Evolutionary conservation across 2,113 vertebrate genomes (phyloP).

Genomic region (Riparia riparia): DNA sequence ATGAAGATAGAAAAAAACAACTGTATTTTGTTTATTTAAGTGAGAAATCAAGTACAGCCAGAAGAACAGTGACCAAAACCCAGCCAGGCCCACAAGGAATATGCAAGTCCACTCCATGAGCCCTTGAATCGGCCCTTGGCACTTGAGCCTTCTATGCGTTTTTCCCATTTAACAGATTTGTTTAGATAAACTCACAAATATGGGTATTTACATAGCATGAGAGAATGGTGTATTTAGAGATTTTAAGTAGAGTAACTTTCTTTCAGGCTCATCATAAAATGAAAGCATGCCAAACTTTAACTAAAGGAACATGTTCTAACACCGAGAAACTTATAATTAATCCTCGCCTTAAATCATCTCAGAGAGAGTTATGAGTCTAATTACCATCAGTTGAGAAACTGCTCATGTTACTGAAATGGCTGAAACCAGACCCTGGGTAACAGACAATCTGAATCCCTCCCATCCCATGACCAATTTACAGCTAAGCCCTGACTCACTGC

Average conservation of each 20-base stretch:
- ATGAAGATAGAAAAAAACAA: neutral
- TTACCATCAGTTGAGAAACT: slow-evolving; percentile 10
- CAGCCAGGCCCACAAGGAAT: neutral
- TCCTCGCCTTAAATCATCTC: slow-evolving; percentile 33
- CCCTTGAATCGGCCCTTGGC: neutral
- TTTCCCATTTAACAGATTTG: neutral
- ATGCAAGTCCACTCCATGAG: neutral
- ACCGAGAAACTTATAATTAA: slow-evolving; percentile 32
- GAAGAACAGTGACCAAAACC: neutral
- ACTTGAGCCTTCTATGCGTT: neutral
- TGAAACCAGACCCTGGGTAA: slow-evolving; percentile 15
- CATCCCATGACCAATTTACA: slow-evolving; percentile 15
- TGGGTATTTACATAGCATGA: neutral
- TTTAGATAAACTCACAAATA: slow-evolving; percentile 32
- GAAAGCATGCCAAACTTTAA: neutral
- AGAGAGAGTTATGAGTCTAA: slow-evolving; percentile 28
- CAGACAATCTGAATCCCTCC: slow-evolving; percentile 23
- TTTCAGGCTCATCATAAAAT: neutral
- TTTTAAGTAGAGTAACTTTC: neutral
- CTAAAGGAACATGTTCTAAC: slow-evolving; percentile 44
- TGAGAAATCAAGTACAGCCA: neutral
- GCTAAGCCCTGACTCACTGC: slow-evolving; percentile 41
- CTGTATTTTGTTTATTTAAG: neutral
- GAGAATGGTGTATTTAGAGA: neutral
- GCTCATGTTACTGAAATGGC: slow-evolving; percentile 14